Conservation (phyloP, 2,888 invertebrate genomes). For the Pseudococcus longispinus region DNA sequence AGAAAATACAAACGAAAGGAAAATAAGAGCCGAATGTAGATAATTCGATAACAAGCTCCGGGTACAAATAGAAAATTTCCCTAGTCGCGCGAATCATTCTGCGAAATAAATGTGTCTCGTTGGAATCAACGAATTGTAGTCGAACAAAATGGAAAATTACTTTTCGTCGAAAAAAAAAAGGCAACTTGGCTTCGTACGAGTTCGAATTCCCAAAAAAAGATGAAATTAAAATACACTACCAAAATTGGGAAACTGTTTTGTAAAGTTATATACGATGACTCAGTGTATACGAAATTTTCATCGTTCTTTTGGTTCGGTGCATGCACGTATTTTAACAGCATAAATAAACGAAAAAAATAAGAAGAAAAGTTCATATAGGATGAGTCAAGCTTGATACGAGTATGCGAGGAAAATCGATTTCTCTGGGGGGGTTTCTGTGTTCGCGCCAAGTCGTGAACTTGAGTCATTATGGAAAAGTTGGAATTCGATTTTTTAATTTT, state of each 20-base stretch:
- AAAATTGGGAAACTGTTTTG: background rate
- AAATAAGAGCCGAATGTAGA: background rate
- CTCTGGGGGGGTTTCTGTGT: conserved; percentile 1
- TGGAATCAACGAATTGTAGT: background rate
- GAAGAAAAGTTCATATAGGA: background rate
- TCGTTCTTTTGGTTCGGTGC: background rate
- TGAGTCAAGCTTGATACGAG: background rate
- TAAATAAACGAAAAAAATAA: background rate
- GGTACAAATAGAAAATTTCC: background rate
- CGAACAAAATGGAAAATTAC: background rate
- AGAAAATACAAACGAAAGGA: background rate
- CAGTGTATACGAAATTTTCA: background rate
- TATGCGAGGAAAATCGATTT: conserved; percentile 14
- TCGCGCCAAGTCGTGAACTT: conserved; percentile 22
- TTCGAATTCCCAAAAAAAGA: background rate
- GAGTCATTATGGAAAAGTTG: conserved; percentile 24
- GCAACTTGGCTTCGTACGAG: background rate
- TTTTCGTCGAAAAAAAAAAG: background rate
- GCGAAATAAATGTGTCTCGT: background rate
- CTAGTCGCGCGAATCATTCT: background rate
- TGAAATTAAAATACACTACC: background rate
- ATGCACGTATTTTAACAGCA: background rate
- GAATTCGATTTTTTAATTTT: conserved; percentile 24
- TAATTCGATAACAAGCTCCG: background rate
- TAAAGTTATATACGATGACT: background rate